Evolutionary conservation across 2,888 invertebrate species (phyloP), one percentile per base, ranked within the genome.

Genomic region (Galerucella pusilla): DNA sequence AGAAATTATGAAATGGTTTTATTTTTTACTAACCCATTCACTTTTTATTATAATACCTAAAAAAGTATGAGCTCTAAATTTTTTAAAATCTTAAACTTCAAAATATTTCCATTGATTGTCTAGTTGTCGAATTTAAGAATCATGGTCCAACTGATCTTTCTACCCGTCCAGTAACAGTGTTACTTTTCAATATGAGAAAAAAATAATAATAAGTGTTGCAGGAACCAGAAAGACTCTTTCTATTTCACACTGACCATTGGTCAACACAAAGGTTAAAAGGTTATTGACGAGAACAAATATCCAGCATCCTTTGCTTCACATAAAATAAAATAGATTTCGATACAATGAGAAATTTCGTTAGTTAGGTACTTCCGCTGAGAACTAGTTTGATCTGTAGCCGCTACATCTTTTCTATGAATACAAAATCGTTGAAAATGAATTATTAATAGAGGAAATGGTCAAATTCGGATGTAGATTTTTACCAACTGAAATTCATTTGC

Each of bases 211-310:
- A 60, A 69, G 25, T 69, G 64, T 71, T 69, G 75, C 73, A 73
- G 75, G 72, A 73, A 73, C 52, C 14, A 75, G 65, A 75, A 72
- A 75, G 69, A 75, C 72, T 68, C 57, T 57, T 72, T 75, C 69
- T 63, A 68, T 65, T 60, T 59, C 28, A 59, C 25, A 49, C 72
- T 77, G 72, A 70, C 74, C 72, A 70, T 20, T 72, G 77, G 77
- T 72, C 75, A 77, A 60, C 68, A 70, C 16, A 63, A 65, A 65
- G 57, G 57, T 57, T 20, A 52, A 25, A 66, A 68, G 68, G 63
- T 68, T 65, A 68, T 65, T 52, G 61, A 52, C 67, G 70, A 66
- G 72, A 72, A 72, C 25, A 46, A 72, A 72, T 69, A 57, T 69
- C 68, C 73, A 73, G 73, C 73, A 73, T 73, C 73, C 73, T 61